These are phyloP conservation scores for Ditylenchus dipsaci DNA, from an alignment of 1,140 invertebrate genomes.

Conservation along the genomic window DNA sequence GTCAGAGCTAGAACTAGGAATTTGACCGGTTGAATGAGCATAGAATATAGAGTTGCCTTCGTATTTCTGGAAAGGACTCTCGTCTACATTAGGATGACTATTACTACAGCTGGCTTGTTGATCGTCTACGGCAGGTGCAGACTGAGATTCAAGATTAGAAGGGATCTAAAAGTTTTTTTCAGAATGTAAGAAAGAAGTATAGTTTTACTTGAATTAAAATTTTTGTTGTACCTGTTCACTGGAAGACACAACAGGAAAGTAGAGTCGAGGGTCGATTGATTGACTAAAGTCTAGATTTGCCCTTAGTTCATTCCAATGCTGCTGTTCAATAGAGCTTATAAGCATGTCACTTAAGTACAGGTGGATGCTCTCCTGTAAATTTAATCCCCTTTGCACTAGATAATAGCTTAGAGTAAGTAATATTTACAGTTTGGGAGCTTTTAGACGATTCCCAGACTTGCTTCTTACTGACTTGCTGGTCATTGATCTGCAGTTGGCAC, in stretches of 20 bases:
- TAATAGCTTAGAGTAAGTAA: neutral
- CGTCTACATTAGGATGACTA: neutral
- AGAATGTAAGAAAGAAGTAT: no score
- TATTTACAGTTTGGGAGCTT: neutral
- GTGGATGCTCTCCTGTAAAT: slow-evolving; percentile 1
- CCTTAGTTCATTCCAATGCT: slow-evolving; percentile 2
- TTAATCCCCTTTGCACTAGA: neutral
- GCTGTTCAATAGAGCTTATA: slow-evolving; percentile 1
- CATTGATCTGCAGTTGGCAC: neutral
- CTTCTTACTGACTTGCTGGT: neutral
- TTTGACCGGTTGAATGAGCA: neutral
- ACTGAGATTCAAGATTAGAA: no score
- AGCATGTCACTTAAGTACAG: slow-evolving; percentile 8
- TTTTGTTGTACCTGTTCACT: no score
- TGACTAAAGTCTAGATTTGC: neutral
- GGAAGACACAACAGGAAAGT: neutral
- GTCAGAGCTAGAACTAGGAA: no score
- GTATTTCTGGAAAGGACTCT: neutral
- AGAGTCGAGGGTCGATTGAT: neutral
- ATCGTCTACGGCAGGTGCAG: neutral
- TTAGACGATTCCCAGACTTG: neutral
- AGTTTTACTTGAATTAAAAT: no score
- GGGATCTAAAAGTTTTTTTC: no score
- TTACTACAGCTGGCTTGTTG: neutral
- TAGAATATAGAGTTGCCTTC: slow-evolving; percentile 1